Percentiles rank a stretch among this genome's conserved stretches.
Conservation (phyloP, 2,113 vertebrate species). For the Lepus europaeus region DNA sequence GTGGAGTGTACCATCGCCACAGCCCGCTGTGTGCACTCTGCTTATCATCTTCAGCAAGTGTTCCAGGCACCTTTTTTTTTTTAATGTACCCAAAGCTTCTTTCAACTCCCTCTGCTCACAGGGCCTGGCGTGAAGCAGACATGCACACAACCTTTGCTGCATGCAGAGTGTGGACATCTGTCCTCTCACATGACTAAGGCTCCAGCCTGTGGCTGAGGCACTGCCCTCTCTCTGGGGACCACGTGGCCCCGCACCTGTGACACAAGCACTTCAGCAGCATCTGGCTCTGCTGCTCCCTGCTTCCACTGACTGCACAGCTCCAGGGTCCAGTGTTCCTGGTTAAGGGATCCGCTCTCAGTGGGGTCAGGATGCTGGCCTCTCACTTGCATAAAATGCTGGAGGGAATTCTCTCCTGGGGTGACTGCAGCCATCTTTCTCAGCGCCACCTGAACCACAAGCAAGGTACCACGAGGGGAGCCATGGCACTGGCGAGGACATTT, state of each 20-base stretch:
- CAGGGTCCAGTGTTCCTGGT: too few relatives aligned
- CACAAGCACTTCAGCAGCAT: fast-evolving
- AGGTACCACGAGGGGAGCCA: too few relatives aligned
- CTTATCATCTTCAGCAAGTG: neutral
- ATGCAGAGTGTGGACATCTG: fast-evolving
- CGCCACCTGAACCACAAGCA: neutral
- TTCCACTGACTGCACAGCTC: neutral
- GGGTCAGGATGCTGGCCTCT: neutral
- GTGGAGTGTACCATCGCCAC: too few relatives aligned
- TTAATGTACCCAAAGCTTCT: fast-evolving
- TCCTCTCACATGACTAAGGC: fast-evolving
- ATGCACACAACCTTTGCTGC: neutral
- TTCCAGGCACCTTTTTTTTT: neutral
- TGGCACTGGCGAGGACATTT: neutral
- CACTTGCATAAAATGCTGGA: too few relatives aligned
- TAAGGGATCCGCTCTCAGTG: neutral
- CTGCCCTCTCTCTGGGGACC: too few relatives aligned
- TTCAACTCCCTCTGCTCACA: fast-evolving
- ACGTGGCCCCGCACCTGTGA: fast-evolving
- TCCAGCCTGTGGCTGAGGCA: fast-evolving
- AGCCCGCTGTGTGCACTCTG: too few relatives aligned
- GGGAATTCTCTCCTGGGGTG: too few relatives aligned
- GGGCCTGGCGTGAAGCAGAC: fast-evolving
- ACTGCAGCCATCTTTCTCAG: too few relatives aligned
- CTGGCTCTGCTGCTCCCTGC: neutral